Conservation (phyloP, 2,888 invertebrate genomes). For the Dioctria linearis region DNA sequence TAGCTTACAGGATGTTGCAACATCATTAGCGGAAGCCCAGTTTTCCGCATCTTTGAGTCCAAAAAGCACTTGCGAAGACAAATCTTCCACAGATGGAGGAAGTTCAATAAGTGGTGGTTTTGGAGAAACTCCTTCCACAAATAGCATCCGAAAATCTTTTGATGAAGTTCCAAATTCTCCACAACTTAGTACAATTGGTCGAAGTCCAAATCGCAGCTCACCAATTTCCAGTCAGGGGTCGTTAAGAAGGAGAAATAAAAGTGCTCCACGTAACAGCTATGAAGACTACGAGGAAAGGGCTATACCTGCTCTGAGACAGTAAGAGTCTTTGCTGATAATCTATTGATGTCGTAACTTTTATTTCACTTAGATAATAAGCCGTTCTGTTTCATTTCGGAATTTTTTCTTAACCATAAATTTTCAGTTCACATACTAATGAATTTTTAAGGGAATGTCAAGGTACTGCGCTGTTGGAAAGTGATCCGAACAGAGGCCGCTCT, state of each 20-base stretch:
- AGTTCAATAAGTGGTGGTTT: conserved; percentile 60
- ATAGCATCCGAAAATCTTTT: conserved; percentile 65
- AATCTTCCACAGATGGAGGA: conserved; percentile 65
- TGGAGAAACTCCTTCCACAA: conserved; percentile 32
- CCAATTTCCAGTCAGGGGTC: conserved; percentile 75
- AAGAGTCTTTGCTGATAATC: conserved; percentile 66
- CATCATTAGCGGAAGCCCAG: conserved; percentile 67
- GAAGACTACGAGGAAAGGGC: conserved; percentile 91
- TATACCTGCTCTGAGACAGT: conserved; percentile 89
- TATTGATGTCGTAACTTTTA: conserved; percentile 30
- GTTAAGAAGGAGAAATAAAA: conserved; percentile 77
- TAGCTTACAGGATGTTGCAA: conserved; percentile 70
- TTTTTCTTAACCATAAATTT: conserved; percentile 61
- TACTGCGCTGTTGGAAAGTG: conserved; percentile 71
- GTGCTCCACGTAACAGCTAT: conserved; percentile 80
- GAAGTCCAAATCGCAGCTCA: conserved; percentile 71
- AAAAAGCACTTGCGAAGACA: conserved; percentile 66
- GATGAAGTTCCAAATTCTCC: conserved; percentile 69
- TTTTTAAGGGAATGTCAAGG: conserved; percentile 82
- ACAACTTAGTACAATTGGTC: conserved; percentile 63
- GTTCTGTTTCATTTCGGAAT: conserved; percentile 49
- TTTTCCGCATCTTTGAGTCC: conserved; percentile 65
- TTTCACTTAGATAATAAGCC: conserved; percentile 21
- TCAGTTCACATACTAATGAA: conserved; percentile 87
- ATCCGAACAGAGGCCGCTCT: conserved; percentile 71